These are phyloP conservation scores for Neodon shergylaensis DNA, from an alignment of 2,113 vertebrate genomes.

Conservation along the genomic window DNA sequence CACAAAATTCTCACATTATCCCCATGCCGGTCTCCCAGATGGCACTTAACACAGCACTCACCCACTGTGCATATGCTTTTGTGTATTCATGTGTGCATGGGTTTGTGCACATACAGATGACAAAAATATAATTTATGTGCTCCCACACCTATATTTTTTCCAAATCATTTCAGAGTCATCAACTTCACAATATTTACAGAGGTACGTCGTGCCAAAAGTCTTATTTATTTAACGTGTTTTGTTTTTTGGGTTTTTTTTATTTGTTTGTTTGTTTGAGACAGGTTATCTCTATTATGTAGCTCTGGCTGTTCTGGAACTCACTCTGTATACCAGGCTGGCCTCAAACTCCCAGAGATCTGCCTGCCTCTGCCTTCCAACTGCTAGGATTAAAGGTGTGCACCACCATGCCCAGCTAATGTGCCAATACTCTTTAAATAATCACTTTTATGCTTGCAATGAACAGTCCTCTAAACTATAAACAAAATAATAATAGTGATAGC, in stretches of 20 bases:
- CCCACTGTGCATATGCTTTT: neutral
- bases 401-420: neutral
- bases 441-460: neutral
- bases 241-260: neutral
- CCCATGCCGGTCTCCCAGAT: neutral
- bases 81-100: neutral
- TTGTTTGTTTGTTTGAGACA: neutral
- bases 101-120: neutral
- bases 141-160: conserved; percentile 16
- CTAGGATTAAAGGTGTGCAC: neutral
- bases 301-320: neutral
- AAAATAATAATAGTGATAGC: neutral
- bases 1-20: neutral
- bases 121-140: neutral
- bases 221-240: neutral
- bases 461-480: conserved; percentile 42
- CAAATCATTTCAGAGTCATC: neutral
- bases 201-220: neutral
- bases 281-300: neutral
- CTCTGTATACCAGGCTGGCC: neutral
- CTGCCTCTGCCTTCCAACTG: neutral
- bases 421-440: conserved; percentile 6
- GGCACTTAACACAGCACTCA: neutral
- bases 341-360: neutral
- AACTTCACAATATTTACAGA: conserved; percentile 27